Percentiles rank a stretch among this genome's conserved stretches.
Evolutionary conservation across 2,888 invertebrate genomes (phyloP).

Genomic region (Drosophila mayaguana): DNA sequence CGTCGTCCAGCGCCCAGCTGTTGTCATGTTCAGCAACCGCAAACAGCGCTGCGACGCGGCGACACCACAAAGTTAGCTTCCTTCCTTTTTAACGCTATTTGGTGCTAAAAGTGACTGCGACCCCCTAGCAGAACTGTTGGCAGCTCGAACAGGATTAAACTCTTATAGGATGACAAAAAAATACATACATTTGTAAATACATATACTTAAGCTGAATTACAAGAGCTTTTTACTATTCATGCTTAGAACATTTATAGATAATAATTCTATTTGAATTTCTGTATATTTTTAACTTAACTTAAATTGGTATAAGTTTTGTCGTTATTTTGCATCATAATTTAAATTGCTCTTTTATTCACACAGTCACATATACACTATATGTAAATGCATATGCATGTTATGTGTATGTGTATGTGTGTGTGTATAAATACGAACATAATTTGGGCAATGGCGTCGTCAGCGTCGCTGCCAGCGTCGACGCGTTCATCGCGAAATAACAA

Average conservation of each 20-base stretch:
- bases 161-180: constrained; percentile 7
- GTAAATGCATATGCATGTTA: not conserved
- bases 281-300: not conserved
- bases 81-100: constrained; percentile 43
- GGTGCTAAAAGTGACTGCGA: not conserved
- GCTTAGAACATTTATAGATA: not conserved
- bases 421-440: constrained; percentile 45
- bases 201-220: no score
- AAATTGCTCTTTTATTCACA: constrained; percentile 41
- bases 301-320: constrained; percentile 11
- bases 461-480: constrained; percentile 45
- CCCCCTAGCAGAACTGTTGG: constrained; percentile 1
- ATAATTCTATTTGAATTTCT: not conserved
- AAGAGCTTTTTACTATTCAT: no score
- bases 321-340: constrained; percentile 19
- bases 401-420: not conserved
- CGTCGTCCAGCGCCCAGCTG: constrained; percentile 40
- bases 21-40: constrained; percentile 50
- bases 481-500: constrained; percentile 68
- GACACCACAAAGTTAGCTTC: constrained; percentile 47
- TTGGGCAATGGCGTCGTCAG: constrained; percentile 70
- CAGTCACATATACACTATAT: not conserved
- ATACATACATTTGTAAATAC: no score
- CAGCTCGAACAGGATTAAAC: constrained; percentile 17
- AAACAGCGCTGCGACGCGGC: constrained; percentile 42